Conservation (phyloP, 1,140 invertebrate species). For the Diachasma alloeum region DNA sequence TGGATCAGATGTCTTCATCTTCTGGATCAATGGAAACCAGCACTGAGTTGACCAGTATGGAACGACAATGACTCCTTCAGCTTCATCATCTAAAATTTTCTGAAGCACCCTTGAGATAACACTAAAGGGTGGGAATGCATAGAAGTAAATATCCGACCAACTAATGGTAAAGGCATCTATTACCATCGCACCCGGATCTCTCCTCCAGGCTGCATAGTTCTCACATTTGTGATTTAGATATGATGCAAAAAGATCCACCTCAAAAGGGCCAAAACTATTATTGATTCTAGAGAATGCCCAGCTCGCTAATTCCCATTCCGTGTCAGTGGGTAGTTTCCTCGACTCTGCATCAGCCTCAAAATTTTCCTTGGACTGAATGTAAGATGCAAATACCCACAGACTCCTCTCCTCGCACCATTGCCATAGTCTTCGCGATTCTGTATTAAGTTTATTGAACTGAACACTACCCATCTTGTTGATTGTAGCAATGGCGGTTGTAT, state of each 20-base stretch:
- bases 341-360: background rate
- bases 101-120: slow-evolving; percentile 34
- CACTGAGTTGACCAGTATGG: slow-evolving; percentile 39
- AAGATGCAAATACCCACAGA: background rate
- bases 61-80: slow-evolving; percentile 42
- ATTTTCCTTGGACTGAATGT: slow-evolving; percentile 13
- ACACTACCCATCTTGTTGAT: slow-evolving; percentile 13
- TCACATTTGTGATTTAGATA: no score
- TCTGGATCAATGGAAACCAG: slow-evolving; percentile 36
- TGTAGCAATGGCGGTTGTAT: slow-evolving; percentile 10
- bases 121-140: slow-evolving; percentile 45
- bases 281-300: no score
- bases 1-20: background rate
- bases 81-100: slow-evolving; percentile 40
- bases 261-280: no score
- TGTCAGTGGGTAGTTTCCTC: background rate
- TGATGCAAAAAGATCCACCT: no score
- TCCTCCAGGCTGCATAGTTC: background rate
- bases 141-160: slow-evolving; percentile 24
- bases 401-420: background rate
- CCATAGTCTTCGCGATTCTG: background rate
- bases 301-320: no score
- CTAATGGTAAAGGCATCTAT: slow-evolving; percentile 10
- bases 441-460: background rate
- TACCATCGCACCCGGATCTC: background rate